Evolutionary conservation across 2,113 vertebrate genomes (phyloP), one percentile per base, ranked within the genome.

Genomic region (Prunella fulvescens): DNA sequence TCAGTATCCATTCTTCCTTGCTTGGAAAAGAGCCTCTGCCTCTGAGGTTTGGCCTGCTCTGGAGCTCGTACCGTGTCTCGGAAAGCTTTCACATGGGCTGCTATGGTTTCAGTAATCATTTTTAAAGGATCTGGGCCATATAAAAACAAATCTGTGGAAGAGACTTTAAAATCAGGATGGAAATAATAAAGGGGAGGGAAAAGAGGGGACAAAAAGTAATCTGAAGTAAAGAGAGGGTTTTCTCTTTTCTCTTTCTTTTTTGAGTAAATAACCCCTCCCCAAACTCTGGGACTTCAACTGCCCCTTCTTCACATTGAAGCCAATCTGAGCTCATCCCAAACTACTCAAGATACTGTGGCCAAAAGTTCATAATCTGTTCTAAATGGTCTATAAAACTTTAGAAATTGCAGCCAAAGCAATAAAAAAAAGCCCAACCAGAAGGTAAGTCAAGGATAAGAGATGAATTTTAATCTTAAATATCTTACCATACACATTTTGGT

Each of bases 31-130:
- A 48, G 76, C 87, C 74, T 67, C 78, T 92, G 50, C 78, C 84
- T 90, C 66, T 86, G 79, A 94, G 88, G 93, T 83, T 57, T 95
- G 93, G 92, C 90, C 44, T 40, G 51, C 45, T 66, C 26, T 11
- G 26, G 14, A 40, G 47, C 1, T 95, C 90, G 69, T 40, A 35
- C 50, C 60, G 72, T 0, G 20, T 8, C 79, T 88, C 60, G 54
- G 50, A 92, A 92, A 95, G 70, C 77, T 93, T 77, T 88, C 94
- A 76, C 56, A 82, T 57, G 45, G 58, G 82, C 96, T 95, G 93
- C 91, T 90, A 71, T 45, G 83, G 79, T 90, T 96, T 86, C 85
- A 67, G 71, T 78, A 70, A 94, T 87, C 91, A 80, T 79, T 94
- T 95, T 91, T 80, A 83, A 88, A 91, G 85, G 62, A 73, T 93